Conservation (phyloP, 2,797 vertebrate species). For the Sebastiscus albofasciatus region DNA sequence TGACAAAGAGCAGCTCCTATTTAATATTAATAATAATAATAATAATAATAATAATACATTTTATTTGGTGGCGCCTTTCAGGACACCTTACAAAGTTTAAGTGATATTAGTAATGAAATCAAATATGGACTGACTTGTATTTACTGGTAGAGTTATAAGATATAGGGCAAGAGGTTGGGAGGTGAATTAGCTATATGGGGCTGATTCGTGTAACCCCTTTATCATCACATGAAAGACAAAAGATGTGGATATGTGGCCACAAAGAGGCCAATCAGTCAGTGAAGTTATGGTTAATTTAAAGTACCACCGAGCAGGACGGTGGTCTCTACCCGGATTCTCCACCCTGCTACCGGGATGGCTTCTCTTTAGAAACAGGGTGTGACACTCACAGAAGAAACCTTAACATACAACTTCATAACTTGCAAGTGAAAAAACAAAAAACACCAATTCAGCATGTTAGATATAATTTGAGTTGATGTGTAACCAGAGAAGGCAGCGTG, state of each 20-base stretch:
- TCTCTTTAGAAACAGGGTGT: constrained; percentile 74
- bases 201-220: not conserved
- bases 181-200: not conserved
- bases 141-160: not conserved
- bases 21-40: too few species aligned
- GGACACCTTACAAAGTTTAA: too few species aligned
- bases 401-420: constrained; percentile 42
- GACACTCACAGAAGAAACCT: constrained; percentile 55
- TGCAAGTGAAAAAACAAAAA: not conserved
- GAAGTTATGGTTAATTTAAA: not conserved
- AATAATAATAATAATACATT: too few species aligned
- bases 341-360: constrained; percentile 23
- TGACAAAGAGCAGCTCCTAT: constrained; percentile 22
- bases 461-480: not conserved
- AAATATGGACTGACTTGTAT: not conserved
- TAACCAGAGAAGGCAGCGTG: not conserved
- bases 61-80: too few species aligned
- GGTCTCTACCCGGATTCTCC: not conserved
- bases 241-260: not conserved
- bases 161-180: not conserved
- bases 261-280: not conserved
- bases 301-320: not conserved
- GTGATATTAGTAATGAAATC: too few species aligned
- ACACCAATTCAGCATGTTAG: not conserved
- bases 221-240: constrained; percentile 37